Evolutionary conservation across 1,140 invertebrate species (phyloP).

Genomic region (Micrasema longulum): DNA sequence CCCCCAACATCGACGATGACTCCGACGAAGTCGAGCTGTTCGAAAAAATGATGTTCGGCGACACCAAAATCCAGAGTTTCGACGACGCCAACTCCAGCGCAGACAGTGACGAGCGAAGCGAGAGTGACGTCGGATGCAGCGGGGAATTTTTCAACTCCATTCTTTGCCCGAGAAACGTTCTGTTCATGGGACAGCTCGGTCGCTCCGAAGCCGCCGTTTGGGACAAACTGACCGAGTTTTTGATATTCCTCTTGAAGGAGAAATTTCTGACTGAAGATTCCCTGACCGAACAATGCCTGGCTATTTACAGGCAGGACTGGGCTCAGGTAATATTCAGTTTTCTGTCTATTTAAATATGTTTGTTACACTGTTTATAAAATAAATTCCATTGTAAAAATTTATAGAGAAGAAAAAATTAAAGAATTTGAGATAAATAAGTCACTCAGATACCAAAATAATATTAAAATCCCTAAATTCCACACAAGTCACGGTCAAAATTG

Average conservation of each 20-base stretch:
- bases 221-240: constrained; percentile 57
- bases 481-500: too few species aligned
- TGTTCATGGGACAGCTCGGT: constrained; percentile 53
- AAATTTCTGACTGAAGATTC: constrained; percentile 62
- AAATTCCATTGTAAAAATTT: too few species aligned
- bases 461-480: too few species aligned
- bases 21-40: constrained; percentile 7
- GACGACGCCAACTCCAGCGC: not conserved
- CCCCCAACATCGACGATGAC: not conserved
- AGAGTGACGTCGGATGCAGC: not conserved
- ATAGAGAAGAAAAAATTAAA: too few species aligned
- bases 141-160: constrained; percentile 59
- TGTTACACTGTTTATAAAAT: too few species aligned
- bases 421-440: too few species aligned
- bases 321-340: constrained; percentile 58
- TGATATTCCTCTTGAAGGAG: constrained; percentile 60
- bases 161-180: constrained; percentile 61
- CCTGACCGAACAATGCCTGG: constrained; percentile 63
- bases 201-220: constrained; percentile 56
- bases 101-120: too few species aligned
- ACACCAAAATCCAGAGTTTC: not conserved
- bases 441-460: too few species aligned
- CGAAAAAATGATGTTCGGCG: constrained; percentile 9
- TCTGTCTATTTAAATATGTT: not conserved
- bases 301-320: constrained; percentile 66